phyloP scores from a whole-genome alignment of 35 echinoderm and acorn worm genomes.

The Ptychodera flava region DNA sequence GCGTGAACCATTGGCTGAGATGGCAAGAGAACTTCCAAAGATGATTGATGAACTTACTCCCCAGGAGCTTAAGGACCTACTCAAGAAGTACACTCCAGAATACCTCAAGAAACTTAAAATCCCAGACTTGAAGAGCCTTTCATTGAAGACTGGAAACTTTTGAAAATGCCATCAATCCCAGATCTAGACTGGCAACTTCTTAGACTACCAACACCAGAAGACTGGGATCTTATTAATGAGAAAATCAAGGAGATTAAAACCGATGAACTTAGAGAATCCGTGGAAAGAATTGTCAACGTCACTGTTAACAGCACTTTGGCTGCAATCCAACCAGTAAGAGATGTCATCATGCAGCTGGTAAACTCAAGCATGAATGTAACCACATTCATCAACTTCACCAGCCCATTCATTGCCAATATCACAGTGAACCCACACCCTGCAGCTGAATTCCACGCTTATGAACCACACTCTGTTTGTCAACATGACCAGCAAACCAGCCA shows the following conservation, averaged over 20 bases:
- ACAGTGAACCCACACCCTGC: not conserved
- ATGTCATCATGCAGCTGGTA: slow-evolving; percentile 4
- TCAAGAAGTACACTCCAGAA: not conserved
- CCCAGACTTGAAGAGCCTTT: too few relatives aligned
- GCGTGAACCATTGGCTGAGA: not conserved
- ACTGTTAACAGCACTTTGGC: not conserved
- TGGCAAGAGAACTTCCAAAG: not conserved
- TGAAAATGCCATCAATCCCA: not conserved
- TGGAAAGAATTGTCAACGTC: not conserved
- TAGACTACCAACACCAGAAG: not conserved
- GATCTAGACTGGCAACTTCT: not conserved
- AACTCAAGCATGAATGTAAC: slow-evolving; percentile 13
- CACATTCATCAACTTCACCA: slow-evolving; percentile 8
- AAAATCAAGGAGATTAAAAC: not conserved
- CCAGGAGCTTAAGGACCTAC: not conserved
- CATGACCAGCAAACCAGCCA: not conserved
- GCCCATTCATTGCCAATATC: slow-evolving; percentile 16
- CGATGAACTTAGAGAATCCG: not conserved
- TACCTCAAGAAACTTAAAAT: not conserved
- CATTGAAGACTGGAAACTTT: too few relatives aligned
- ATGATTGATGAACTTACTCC: not conserved
- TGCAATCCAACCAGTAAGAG: not conserved
- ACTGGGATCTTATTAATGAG: not conserved
- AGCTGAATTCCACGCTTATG: not conserved
- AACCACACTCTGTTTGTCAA: not conserved